Percentiles rank a stretch among this genome's conserved stretches.
phyloP scores from a whole-genome alignment of 2,888 invertebrate genomes.

The Allolobophora icterica region DNA sequence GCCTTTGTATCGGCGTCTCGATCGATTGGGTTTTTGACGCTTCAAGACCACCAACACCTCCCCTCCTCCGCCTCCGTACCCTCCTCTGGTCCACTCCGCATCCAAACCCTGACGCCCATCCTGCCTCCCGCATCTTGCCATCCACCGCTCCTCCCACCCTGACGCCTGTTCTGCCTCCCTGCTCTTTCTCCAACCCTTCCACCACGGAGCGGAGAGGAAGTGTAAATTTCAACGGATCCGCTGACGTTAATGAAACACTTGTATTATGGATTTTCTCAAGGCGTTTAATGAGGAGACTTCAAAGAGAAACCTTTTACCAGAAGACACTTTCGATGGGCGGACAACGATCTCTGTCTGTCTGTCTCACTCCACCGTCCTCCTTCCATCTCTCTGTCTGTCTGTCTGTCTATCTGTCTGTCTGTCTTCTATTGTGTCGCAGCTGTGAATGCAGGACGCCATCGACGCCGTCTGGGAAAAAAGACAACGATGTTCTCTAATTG shows the following conservation, averaged over 20 bases:
- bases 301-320: neutral
- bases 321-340: neutral
- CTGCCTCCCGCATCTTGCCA: neutral
- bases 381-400: neutral
- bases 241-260: constrained; percentile 17
- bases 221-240: neutral
- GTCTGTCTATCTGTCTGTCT: neutral
- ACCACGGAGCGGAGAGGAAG: neutral
- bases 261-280: constrained; percentile 1
- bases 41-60: neutral
- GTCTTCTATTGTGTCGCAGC: neutral
- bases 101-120: neutral
- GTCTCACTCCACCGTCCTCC: too few species aligned
- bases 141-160: neutral
- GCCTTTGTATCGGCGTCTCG: neutral
- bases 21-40: neutral
- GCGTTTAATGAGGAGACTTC: neutral
- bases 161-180: neutral
- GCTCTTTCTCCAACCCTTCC: neutral
- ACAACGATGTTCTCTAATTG: neutral
- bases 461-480: neutral
- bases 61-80: neutral
- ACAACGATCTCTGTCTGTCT: neutral
- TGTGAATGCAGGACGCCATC: neutral
- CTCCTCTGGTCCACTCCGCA: too few species aligned